Base-by-base conservation (phyloP, 2,888 invertebrate genomes). In the Salticus scenicus region DNA sequence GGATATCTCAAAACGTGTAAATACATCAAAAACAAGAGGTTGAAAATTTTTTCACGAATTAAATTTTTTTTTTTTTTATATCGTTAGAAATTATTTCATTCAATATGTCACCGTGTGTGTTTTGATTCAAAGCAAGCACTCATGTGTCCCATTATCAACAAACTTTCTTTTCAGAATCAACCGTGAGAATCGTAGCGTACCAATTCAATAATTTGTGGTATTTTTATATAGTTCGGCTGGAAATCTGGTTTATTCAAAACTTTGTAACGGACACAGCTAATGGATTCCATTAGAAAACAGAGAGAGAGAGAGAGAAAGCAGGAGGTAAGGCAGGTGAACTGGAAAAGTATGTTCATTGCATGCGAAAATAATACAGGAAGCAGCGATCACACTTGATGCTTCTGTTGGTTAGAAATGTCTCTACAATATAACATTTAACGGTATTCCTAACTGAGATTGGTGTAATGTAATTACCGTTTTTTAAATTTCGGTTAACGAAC, bases 121-220 rank as follows among this genome's bases (percentile, higher is more conserved):
- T 24, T 24, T 57, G 57, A 24, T 57, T 57, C 57, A 24, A 57
- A 57, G 24, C 24, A 24, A 1, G 24, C 57, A 57, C 20, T 24
- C 24, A 57, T 57, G 57, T 57, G 57, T 57, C 5, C 7, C 57
- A 17, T 4, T 17, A 12, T 4, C 24, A 57, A 57, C 57, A n/a
- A 41, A 51, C 41, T 74, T 81, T 41, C 14, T 41, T 74, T 74
- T 81, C 81, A 41, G 69, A 66, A 74, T 37, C 82, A 82, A 30
- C 37, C 82, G 82, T 82, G 82, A 75, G 82, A 82, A 82, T 75
- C 82, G 82, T 76, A 74, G 75, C 81, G 51, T 81, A 81, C 31
- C 28, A 74, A 31, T 64, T n/a, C 64, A 30, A 5, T 24, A 24
- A 1, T 24, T 24, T 2, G 17, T 14, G 27, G 10, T 7, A 10